These are phyloP conservation scores for Halichondria panicea DNA, from an alignment of 37 sponge, comb jelly and placozoan genomes.

Conservation along the genomic window DNA sequence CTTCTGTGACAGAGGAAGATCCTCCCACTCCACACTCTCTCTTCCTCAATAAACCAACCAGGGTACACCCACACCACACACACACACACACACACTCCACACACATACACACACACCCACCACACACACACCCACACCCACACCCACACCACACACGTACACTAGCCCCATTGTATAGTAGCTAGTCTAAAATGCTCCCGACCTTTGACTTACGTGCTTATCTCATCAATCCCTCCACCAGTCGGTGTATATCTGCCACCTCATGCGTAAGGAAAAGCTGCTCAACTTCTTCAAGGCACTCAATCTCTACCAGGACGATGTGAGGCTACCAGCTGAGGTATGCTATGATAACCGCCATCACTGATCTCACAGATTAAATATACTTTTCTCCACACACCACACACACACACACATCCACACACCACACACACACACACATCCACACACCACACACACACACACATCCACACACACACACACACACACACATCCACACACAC, in stretches of 20 bases:
- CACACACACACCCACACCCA: too few species aligned
- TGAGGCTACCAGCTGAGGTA: conserved; percentile 39
- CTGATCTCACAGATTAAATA: too few species aligned
- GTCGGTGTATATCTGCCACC: conserved; percentile 32
- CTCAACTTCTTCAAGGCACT: conserved; percentile 30
- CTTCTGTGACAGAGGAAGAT: conserved; percentile 41
- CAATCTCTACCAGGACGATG: conserved; percentile 23
- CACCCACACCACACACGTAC: too few species aligned
- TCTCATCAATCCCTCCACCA: too few species aligned
- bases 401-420: too few species aligned
- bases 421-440: too few species aligned
- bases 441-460: too few species aligned
- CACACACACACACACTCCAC: conserved; percentile 1
- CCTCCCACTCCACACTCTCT: conserved; percentile 33
- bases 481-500: too few species aligned
- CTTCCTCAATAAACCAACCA: conserved; percentile 9
- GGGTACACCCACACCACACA: conserved; percentile 6
- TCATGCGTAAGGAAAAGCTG: conserved; percentile 39
- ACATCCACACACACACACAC: too few species aligned
- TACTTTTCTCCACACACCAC: too few species aligned
- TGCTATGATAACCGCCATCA: neutral
- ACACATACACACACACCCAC: too few species aligned
- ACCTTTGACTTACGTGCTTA: neutral
- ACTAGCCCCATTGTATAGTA: neutral
- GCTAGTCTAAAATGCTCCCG: neutral